Base-by-base conservation (phyloP, 2,797 vertebrate species). In the Iguana delicatissima region DNA sequence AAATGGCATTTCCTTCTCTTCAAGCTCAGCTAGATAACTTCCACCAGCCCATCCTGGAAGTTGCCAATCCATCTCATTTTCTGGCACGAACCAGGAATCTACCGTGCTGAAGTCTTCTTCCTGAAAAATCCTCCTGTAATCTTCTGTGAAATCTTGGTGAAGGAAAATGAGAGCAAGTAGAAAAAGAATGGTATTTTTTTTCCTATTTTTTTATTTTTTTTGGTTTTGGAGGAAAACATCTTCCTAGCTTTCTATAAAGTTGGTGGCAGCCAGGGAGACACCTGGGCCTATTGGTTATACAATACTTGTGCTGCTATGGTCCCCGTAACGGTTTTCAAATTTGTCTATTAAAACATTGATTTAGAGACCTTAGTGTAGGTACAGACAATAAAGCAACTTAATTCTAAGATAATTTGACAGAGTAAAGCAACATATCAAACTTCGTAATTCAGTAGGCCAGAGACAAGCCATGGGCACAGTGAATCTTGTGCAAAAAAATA, bases 11-110 rank as follows among this genome's bases (percentile, higher is more conserved):
- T 87, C 67, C 59, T 84, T 83, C 46, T n/a, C 89, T 76, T 91
- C 89, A 3, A 91, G 80, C 50, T 91, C 89, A 67, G 89, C 89
- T 7, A 87, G 85, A 26, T 83, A 91, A 24, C 85, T 87, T 29
- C 89, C 29, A 6, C 57, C 85, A 2, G 69, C 29, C 89, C 89
- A 91, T 26, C 69, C 74, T 7, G 80, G 57, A 9, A 77, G 72
- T 29, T 55, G 59, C 46, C 79, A 85, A 24, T 87, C 73, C 10
- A 32, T 69, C 26, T 69, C 89, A 9, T 42, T 79, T 77, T 77
- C 72, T n/a, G 80, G 72, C 35, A 57, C 26, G 42, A 84, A 84
- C 89, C 89, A 88, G n/a, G 64, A 76, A 29, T 74, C 84, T 0
- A n/a, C 16, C 1, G 22, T 24, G 32, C 38, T 29, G 35, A 82